Evolutionary conservation across 2,797 vertebrate genomes (phyloP), one percentile per base, ranked within the genome.

Genomic region (Acestrorhynchus altus): DNA sequence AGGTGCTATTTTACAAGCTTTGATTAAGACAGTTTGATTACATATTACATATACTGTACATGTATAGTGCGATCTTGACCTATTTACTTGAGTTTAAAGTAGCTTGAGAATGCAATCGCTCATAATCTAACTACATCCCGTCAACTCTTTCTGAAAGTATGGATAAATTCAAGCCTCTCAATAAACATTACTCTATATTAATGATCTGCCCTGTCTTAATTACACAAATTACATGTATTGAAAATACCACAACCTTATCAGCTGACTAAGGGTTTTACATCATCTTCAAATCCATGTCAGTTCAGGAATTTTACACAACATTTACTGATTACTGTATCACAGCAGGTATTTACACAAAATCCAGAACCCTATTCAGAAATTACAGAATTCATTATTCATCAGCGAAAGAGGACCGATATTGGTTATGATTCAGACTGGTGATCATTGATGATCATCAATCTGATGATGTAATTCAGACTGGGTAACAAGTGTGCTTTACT

Each of bases 1-100:
- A 90, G 83, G 84, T 88, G 88, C 86, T 89, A 86, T 76, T 74
- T 86, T 81, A 90, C 81, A 61, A 81, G 83, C 84, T 84, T 87
- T 90, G 82, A 70, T 75, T 63, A 65, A 75, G 56, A 91, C 87
- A 86, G 87, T 80, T 85, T 86, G 84, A 89, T 91, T 84, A 85
- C 86, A 83, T 88, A 87, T 91, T 84, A 84, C 88, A 86, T 89
- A 90, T 86, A 92, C 89, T 90, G 86, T 83, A 86, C 82, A 85
- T 54, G 65, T 86, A 71, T 76, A 86, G 77, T 86, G 82, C 80
- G 84, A 84, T 86, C 83, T 85, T 77, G 79, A 86, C 79, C 86
- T 85, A 90, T 76, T 81, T 74, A 83, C 67, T 61, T 46, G 57
- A 4, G 47, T 79, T 44, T 31, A 57, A 49, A 51, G 47, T 9